Percentiles rank a stretch among this genome's conserved stretches.
Evolutionary conservation across 1,140 invertebrate species (phyloP).

Genomic region (Drosophila dunni): DNA sequence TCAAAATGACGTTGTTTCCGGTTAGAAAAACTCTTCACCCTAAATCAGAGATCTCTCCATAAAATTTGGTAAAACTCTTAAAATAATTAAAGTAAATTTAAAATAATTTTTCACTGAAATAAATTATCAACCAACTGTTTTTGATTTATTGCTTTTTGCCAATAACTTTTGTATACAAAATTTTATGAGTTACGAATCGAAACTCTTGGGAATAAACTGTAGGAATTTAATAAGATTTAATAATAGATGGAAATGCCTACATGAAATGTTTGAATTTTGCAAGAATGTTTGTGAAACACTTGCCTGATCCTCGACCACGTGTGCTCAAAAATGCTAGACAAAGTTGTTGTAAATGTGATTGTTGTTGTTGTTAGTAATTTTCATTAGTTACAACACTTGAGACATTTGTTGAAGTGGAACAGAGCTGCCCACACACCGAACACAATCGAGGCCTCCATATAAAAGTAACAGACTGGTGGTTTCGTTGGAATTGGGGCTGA

Average conservation of each 20-base stretch:
- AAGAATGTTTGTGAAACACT: constrained; percentile 16
- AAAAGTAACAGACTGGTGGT: constrained; percentile 13
- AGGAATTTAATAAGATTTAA: not conserved
- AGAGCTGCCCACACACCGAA: constrained; percentile 20
- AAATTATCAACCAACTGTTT: too few relatives aligned
- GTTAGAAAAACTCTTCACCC: too few relatives aligned
- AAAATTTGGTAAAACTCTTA: too few relatives aligned
- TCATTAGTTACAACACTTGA: constrained; percentile 73
- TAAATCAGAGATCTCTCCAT: too few relatives aligned
- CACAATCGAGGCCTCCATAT: constrained; percentile 30
- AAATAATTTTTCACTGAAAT: too few relatives aligned
- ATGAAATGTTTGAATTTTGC: not conserved
- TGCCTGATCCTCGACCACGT: constrained; percentile 62
- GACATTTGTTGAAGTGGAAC: constrained; percentile 63
- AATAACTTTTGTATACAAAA: too few relatives aligned
- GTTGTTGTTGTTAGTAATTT: constrained; percentile 35
- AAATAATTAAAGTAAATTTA: too few relatives aligned
- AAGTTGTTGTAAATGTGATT: not conserved
- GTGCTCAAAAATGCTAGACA: constrained; percentile 1
- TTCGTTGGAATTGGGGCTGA: not conserved
- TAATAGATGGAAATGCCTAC: not conserved
- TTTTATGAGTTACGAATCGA: too few relatives aligned
- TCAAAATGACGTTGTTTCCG: too few relatives aligned
- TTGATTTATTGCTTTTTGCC: too few relatives aligned
- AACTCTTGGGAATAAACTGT: too few relatives aligned